Evolutionary conservation across 2,797 vertebrate genomes (phyloP).

Genomic region (Amazona finschi): DNA sequence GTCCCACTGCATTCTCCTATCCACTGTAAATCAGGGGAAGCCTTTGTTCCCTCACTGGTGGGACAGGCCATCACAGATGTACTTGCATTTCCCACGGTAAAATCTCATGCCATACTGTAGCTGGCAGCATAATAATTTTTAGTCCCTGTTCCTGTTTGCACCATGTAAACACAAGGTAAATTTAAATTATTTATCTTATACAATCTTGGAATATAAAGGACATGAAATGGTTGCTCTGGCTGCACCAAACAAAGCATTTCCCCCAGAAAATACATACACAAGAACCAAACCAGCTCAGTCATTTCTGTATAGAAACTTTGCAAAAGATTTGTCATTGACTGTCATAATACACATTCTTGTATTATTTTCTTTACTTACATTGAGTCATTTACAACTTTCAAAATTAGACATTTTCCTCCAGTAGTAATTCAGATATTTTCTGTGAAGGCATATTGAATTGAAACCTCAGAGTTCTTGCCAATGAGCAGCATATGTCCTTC

Average conservation of each 20-base stretch:
- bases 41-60: not conserved
- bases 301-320: not conserved
- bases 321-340: not conserved
- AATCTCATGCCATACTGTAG: not conserved
- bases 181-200: not conserved
- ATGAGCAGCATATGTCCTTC: accelerated
- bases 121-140: not conserved
- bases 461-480: not conserved
- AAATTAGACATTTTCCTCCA: not conserved
- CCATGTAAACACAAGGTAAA: not conserved
- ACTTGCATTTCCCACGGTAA: not conserved
- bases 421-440: not conserved
- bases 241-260: not conserved
- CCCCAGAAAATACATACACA: accelerated
- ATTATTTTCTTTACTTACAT: not conserved
- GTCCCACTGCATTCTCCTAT: not conserved
- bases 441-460: not conserved
- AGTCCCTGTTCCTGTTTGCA: not conserved
- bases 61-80: not conserved
- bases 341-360: not conserved
- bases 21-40: not conserved
- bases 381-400: not conserved
- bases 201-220: not conserved
- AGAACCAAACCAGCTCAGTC: not conserved
- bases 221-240: not conserved